Conservation (phyloP, 2,888 invertebrate genomes). For the Toxonevra muliebris region DNA sequence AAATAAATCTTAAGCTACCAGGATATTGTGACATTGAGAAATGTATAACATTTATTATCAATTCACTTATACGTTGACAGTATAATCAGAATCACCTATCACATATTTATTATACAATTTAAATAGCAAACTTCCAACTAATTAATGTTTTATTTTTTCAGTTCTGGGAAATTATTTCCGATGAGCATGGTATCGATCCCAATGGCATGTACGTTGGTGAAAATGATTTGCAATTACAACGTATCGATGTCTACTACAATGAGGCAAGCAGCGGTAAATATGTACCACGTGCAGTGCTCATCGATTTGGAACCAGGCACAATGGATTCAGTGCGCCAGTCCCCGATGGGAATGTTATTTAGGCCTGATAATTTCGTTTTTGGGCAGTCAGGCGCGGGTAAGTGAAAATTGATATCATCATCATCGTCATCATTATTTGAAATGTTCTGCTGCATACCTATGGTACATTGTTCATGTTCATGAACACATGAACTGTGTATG, state of each 20-base stretch:
- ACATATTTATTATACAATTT: too few species aligned
- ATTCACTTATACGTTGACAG: too few species aligned
- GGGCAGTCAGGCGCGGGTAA: conserved; percentile 82
- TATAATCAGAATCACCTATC: too few species aligned
- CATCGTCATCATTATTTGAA: neutral
- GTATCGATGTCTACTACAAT: conserved; percentile 84
- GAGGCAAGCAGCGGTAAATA: conserved; percentile 78
- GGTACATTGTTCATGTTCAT: neutral
- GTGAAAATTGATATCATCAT: conserved; percentile 42
- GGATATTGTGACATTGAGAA: too few species aligned
- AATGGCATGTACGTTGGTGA: conserved; percentile 78
- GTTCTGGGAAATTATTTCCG: conserved; percentile 84
- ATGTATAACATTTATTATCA: too few species aligned
- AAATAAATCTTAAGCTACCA: too few species aligned
- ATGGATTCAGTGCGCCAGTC: conserved; percentile 87
- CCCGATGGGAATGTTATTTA: conserved; percentile 81
- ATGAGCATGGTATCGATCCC: conserved; percentile 82
- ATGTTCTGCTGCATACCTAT: neutral
- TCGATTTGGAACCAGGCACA: conserved; percentile 89
- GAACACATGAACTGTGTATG: neutral
- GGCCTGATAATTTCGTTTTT: conserved; percentile 88
- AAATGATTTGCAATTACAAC: conserved; percentile 77
- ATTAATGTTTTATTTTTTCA: conserved; percentile 53
- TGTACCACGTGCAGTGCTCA: conserved; percentile 85
- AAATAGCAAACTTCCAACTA: neutral